Base-by-base conservation (phyloP, 2,113 vertebrate species). In the Ptilorrhoa leucosticta region DNA sequence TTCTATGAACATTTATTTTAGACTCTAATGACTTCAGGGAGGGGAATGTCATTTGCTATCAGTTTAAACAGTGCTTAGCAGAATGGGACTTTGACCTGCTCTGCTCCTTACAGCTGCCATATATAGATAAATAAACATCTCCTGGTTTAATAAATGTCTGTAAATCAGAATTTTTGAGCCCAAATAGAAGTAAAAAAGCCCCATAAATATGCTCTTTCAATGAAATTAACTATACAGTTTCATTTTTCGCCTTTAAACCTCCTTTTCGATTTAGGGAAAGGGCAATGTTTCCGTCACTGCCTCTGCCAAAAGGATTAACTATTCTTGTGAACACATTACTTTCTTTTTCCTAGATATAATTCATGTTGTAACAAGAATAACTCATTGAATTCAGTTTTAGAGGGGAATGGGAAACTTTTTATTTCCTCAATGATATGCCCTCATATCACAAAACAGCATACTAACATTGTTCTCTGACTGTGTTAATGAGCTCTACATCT, bases 1-100 rank as follows among this genome's bases (percentile, higher is more conserved):
- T 93, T 86, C 79, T 88, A 86, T 69, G 89, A 95, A 64, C 56
- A 81, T 92, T 94, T 96, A 70, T 95, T 95, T 96, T 90, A 81
- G 56, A 86, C 27, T 91, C 45, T 90, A 90, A 80, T 1, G 7
- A 85, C 93, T 88, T 88, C 68, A 86, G 54, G 58, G 79, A 92
- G 51, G 71, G 39, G 40, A 80, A 90, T 88, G 79, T 83, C 28
- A 10, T 94, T 93, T 90, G 60, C 60, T 78, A 83, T 94, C 82
- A 71, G 47, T 93, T 90, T 92, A 92, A 94, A 89, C 27, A 83
- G 31, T 48, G 35, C 15, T 91, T 94, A 88, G 54, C 51, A 83
- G 76, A 94, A 89, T 17, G n/a, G 33, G 30, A 21, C 20, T 90
- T 47, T 93, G 92, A 96, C 85, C 87, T 81, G n/a, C 44, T 92